Evolutionary conservation across 1,140 invertebrate genomes (phyloP).

Genomic region (Eulimnadia texana): DNA sequence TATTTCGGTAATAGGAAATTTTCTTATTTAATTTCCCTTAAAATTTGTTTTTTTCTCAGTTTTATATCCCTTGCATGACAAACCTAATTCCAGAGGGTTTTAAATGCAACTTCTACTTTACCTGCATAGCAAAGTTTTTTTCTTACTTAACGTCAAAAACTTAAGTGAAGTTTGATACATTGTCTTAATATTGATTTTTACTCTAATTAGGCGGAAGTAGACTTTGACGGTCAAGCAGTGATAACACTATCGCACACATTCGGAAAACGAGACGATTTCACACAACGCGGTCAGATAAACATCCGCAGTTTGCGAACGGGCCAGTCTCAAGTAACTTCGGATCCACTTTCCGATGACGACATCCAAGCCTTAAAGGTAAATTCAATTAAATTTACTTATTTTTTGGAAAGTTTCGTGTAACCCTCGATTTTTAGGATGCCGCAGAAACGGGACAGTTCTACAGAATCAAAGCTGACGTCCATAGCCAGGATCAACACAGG

Average conservation of each 20-base stretch:
- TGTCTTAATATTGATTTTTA: too few relatives aligned
- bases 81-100: too few relatives aligned
- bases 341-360: background rate
- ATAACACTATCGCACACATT: background rate
- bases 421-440: constrained; percentile 45
- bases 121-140: too few relatives aligned
- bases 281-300: constrained; percentile 5
- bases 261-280: background rate
- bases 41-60: too few relatives aligned
- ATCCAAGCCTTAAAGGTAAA: constrained; percentile 3
- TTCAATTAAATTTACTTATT: background rate
- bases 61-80: too few relatives aligned
- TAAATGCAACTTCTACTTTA: too few relatives aligned
- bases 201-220: background rate
- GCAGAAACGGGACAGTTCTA: constrained; percentile 58
- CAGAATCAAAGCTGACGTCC: constrained; percentile 48
- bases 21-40: too few relatives aligned
- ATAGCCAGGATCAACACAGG: constrained; percentile 43
- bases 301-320: background rate
- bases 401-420: too few relatives aligned
- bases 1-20: too few relatives aligned
- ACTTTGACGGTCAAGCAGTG: background rate
- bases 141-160: too few relatives aligned
- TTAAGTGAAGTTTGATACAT: too few relatives aligned
- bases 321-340: background rate